A percentile compares a stretch with the other conserved stretches of the same genome.
Evolutionary conservation across 2,888 invertebrate species (phyloP).

Genomic region (Cerceris rybyensis): DNA sequence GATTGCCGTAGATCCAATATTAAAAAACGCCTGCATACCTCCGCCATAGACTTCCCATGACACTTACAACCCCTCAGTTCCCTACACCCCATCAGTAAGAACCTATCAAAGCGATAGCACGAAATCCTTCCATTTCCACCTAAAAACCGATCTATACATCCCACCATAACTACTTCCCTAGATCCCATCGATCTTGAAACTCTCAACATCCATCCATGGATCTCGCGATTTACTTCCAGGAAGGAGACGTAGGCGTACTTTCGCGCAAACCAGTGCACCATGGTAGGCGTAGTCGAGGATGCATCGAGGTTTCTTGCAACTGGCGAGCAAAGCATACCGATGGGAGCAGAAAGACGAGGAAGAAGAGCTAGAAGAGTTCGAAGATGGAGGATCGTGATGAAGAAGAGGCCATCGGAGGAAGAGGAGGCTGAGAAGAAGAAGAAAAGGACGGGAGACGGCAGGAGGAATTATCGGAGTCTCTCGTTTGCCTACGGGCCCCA

Average conservation of each 20-base stretch:
- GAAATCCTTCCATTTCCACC: no score
- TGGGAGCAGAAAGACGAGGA: slow-evolving; percentile 40
- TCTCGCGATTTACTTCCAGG: slow-evolving; percentile 35
- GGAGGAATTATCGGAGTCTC: slow-evolving; percentile 66
- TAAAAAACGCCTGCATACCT: no score
- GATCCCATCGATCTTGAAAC: background rate
- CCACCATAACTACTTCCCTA: no score
- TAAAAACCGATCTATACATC: no score
- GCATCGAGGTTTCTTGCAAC: slow-evolving; percentile 37
- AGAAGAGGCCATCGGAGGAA: slow-evolving; percentile 17
- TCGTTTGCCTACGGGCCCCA: slow-evolving; percentile 68
- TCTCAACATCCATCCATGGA: slow-evolving; percentile 11
- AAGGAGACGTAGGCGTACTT: slow-evolving; percentile 57
- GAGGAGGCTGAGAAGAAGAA: background rate
- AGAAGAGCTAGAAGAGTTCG: slow-evolving; percentile 32
- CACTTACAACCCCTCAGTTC: no score
- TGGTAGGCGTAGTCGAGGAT: slow-evolving; percentile 60
- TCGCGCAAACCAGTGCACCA: slow-evolving; percentile 24
- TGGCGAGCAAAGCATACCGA: slow-evolving; percentile 45
- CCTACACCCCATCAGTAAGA: no score
- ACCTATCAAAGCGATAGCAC: no score
- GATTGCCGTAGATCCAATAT: no score
- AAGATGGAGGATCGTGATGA: background rate
- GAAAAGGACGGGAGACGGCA: slow-evolving; percentile 39
- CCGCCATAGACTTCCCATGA: no score